Base-by-base conservation (phyloP, 1,140 invertebrate species). In the Megathymus violae region DNA sequence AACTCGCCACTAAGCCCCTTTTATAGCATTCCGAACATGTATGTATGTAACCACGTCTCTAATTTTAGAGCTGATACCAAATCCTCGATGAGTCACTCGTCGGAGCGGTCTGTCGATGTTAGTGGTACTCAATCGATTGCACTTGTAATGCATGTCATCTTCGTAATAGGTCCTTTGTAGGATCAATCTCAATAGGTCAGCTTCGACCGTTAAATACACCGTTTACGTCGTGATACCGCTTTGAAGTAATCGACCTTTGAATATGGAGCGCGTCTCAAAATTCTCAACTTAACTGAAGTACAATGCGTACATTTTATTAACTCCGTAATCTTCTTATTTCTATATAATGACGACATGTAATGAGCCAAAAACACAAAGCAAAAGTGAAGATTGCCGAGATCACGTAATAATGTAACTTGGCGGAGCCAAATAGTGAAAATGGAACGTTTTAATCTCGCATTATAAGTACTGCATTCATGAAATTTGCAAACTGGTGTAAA, bases 141-240 rank as follows among this genome's bases (percentile, higher is more conserved):
- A n/a, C 82, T 87, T 85, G 80, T 79, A 78, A 71, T 72, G 58
- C 69, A 76, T 76, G 75, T 70, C 71, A 76, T 77, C 72, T 60
- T 70, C 72, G 65, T 84, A 83, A 87, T 85, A 78, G 82, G 73
- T 56, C 71, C 78, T 83, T 87, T 87, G 82, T 85, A 79, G 71
- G 62, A 80, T 80, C 74, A 80, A 80, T 78, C 69, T 76, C 80
- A 76, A 82, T 68, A 74, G 59, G 73, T 62, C 61, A 58, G 64
- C 63, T 66, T 54, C 47, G 31, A 67, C 65, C 62, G 63, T 62
- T 68, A 64, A 67, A 46, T 46, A 25, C 19, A 38, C 48, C 48
- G 62, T 67, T 67, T 47, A 25, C 19, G 25, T n/a, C 11, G 44
- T 14, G 9, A 7, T 31, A 4, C 54, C 54, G 63, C 62, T 64